phyloP scores from a whole-genome alignment of 2,888 invertebrate species.

The Hypomecis punctinalis region DNA sequence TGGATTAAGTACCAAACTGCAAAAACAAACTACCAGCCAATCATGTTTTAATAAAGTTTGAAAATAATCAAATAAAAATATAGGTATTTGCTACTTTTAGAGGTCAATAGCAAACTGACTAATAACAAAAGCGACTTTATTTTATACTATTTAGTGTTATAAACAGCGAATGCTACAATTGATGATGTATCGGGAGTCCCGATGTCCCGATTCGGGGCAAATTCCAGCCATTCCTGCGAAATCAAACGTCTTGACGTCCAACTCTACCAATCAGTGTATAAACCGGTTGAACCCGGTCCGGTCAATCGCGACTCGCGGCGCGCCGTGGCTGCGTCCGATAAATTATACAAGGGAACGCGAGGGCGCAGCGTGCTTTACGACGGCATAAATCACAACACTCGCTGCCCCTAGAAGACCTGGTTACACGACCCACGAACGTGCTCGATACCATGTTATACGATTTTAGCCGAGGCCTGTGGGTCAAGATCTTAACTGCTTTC shows the following conservation, averaged over 20 bases:
- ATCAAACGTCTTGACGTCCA: not conserved
- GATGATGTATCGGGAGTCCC: no score
- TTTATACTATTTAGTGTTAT: no score
- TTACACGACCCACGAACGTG: conserved; percentile 50
- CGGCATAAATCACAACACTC: conserved; percentile 75
- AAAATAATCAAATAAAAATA: no score
- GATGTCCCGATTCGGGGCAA: no score
- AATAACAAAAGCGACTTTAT: no score
- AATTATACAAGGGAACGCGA: conserved; percentile 82
- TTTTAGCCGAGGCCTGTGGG: conserved; percentile 51
- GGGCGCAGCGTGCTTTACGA: conserved; percentile 79
- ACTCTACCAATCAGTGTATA: conserved; percentile 19
- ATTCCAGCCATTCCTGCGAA: not conserved
- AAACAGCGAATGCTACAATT: no score
- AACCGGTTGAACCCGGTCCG: conserved; percentile 55
- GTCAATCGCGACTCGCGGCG: conserved; percentile 68
- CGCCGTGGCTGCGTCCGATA: conserved; percentile 53
- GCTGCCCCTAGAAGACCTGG: conserved; percentile 58
- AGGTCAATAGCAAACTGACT: no score
- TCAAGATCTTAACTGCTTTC: conserved; percentile 40
- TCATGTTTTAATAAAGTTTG: no score
- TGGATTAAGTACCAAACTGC: no score
- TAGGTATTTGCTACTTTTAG: no score
- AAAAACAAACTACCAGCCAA: no score
- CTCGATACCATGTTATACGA: conserved; percentile 48